A percentile compares a stretch with the other conserved stretches of the same genome.
Evolutionary conservation across 2,113 vertebrate genomes (phyloP).

Genomic region (Prolemur simus): DNA sequence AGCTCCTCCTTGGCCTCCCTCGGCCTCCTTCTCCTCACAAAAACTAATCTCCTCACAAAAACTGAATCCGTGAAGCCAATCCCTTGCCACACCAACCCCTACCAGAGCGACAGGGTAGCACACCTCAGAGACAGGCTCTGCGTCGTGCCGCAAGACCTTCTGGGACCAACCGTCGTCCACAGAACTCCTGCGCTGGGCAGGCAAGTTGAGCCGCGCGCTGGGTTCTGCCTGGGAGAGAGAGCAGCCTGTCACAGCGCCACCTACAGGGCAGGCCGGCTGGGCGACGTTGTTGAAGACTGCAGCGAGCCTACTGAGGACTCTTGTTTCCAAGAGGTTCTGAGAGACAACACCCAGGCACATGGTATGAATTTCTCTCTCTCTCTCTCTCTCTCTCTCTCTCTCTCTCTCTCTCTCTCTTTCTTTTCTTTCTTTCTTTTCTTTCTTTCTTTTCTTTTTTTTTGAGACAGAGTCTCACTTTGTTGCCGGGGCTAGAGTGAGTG

Average conservation of each 20-base stretch:
- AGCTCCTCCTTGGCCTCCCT: neutral
- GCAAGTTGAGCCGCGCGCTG: too few species aligned
- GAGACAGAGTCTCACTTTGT: too few species aligned
- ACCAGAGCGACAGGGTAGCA: fast-evolving
- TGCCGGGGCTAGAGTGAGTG: too few species aligned
- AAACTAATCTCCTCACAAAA: neutral
- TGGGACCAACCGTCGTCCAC: neutral
- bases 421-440: too few species aligned
- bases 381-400: too few species aligned
- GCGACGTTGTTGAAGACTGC: too few species aligned
- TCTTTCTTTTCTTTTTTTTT: too few species aligned
- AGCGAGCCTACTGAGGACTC: neutral
- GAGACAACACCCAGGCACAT: neutral
- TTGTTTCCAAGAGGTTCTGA: neutral
- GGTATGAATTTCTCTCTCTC: neutral
- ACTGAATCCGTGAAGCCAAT: neutral
- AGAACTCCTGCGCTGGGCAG: fast-evolving
- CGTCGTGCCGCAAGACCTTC: neutral
- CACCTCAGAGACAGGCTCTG: neutral
- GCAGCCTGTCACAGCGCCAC: neutral
- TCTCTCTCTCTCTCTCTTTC: too few species aligned
- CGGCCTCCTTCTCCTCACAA: neutral
- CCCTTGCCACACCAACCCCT: neutral
- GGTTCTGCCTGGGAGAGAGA: neutral
- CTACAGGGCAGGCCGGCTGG: neutral